Conservation (phyloP, 2,797 vertebrate genomes). For the Enteromius paludinosus region DNA sequence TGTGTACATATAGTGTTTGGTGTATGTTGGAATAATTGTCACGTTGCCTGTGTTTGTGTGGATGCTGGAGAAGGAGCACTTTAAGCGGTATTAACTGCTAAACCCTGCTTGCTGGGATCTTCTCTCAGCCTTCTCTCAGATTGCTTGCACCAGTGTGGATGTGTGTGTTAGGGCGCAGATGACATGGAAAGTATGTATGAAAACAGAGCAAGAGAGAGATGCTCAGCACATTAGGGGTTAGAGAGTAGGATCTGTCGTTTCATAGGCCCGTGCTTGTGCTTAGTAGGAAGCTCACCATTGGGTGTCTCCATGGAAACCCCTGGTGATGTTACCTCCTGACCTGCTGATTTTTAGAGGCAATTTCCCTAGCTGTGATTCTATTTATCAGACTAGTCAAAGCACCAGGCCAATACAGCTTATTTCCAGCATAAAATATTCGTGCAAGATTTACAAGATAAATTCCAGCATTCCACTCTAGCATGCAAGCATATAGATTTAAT, state of each 20-base stretch:
- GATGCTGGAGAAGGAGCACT: slow-evolving; percentile 54
- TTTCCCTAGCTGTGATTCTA: slow-evolving; percentile 75
- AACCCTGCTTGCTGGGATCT: slow-evolving; percentile 78
- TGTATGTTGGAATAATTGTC: slow-evolving; percentile 66
- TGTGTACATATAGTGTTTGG: slow-evolving; percentile 71
- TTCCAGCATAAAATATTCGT: slow-evolving; percentile 10
- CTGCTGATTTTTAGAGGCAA: slow-evolving; percentile 78
- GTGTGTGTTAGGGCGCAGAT: slow-evolving; percentile 39
- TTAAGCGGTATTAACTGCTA: slow-evolving; percentile 80
- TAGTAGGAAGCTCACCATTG: slow-evolving; percentile 74
- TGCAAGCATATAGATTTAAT: slow-evolving; percentile 23
- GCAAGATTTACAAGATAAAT: slow-evolving; percentile 29
- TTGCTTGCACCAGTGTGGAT: slow-evolving; percentile 59
- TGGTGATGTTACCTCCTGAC: slow-evolving; percentile 80
- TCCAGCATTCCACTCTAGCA: slow-evolving; percentile 24
- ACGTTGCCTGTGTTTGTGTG: slow-evolving; percentile 48
- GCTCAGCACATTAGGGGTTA: slow-evolving; percentile 64
- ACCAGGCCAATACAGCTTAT: slow-evolving; percentile 36
- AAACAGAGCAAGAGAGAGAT: slow-evolving; percentile 33
- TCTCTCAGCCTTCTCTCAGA: slow-evolving; percentile 76
- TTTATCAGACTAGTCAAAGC: slow-evolving; percentile 68
- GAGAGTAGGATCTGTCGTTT: slow-evolving; percentile 71
- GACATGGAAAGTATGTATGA: slow-evolving; percentile 33
- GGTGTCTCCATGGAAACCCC: slow-evolving; percentile 83
- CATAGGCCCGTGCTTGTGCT: slow-evolving; percentile 70